Evolutionary conservation across 2,797 vertebrate genomes (phyloP).

Genomic region (Rhinoraja longicauda): DNA sequence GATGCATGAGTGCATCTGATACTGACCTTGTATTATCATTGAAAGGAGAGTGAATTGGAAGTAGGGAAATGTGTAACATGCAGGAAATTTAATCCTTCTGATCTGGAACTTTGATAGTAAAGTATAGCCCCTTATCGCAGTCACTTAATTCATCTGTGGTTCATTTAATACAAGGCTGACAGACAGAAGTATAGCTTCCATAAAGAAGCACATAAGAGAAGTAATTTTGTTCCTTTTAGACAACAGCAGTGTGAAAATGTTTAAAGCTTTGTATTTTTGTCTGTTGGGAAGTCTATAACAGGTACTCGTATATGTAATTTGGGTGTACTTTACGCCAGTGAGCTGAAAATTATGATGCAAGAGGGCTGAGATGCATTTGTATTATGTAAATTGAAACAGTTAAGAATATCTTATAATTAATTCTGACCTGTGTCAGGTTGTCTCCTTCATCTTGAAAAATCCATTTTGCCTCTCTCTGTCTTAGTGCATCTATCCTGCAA

Average conservation of each 20-base stretch:
- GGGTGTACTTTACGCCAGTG: not conserved
- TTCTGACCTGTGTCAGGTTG: slow-evolving; percentile 32
- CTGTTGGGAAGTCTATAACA: not conserved
- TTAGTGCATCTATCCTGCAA: not conserved
- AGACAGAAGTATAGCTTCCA: slow-evolving; percentile 63
- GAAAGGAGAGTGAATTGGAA: slow-evolving; percentile 57
- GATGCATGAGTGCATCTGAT: slow-evolving; percentile 59
- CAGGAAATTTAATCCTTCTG: slow-evolving; percentile 82
- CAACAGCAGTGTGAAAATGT: not conserved
- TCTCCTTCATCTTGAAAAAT: slow-evolving; percentile 17
- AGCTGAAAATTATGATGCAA: slow-evolving; percentile 5
- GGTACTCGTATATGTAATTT: not conserved
- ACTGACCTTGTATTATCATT: slow-evolving; percentile 66
- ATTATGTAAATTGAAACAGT: slow-evolving; percentile 31
- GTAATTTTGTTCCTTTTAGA: slow-evolving; percentile 47
- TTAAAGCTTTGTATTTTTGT: not conserved
- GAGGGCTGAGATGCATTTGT: slow-evolving; percentile 10
- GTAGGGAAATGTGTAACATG: slow-evolving; percentile 71
- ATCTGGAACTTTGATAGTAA: slow-evolving; percentile 76
- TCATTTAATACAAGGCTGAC: slow-evolving; percentile 72
- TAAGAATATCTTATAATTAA: slow-evolving; percentile 32
- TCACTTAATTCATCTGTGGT: slow-evolving; percentile 73
- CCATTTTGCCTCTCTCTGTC: not conserved
- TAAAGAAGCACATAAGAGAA: slow-evolving; percentile 60
- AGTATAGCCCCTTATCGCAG: slow-evolving; percentile 72